Percentiles rank a stretch among this genome's conserved stretches.
These are phyloP conservation scores for Phyllotreta cruciferae DNA, from an alignment of 2,888 invertebrate genomes.

Conservation along the genomic window DNA sequence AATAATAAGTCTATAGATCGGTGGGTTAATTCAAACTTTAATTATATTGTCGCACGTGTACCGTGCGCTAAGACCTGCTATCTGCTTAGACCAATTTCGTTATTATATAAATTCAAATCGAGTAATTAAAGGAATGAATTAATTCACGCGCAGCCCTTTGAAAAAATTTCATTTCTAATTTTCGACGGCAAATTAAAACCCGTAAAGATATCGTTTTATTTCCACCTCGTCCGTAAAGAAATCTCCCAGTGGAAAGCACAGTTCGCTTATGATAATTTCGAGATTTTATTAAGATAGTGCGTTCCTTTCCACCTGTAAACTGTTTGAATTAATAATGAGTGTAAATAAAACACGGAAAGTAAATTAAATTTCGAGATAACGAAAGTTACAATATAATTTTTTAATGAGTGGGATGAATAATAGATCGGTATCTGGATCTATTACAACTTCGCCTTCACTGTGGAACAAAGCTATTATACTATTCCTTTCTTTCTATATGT, in stretches of 20 bases:
- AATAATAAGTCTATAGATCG: background rate
- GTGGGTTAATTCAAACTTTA: conserved; percentile 5
- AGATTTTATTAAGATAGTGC: conserved; percentile 37
- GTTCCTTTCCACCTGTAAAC: conserved; percentile 26
- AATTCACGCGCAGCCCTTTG: too few species aligned
- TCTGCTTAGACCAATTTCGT: too few species aligned
- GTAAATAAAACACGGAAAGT: conserved; percentile 42
- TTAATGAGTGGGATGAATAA: conserved; percentile 36
- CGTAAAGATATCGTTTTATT: conserved; percentile 1
- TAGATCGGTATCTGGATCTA: conserved; percentile 36
- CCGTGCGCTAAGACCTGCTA: too few species aligned
- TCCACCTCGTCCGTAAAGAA: background rate
- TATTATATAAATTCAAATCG: too few species aligned
- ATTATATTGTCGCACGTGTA: background rate
- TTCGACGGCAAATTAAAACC: too few species aligned
- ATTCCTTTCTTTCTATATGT: conserved; percentile 30
- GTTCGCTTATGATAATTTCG: conserved; percentile 26
- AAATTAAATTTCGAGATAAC: conserved; percentile 39
- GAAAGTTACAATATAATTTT: conserved; percentile 37
- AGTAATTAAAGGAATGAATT: too few species aligned
- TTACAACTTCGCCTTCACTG: conserved; percentile 34
- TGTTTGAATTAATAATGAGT: conserved; percentile 40
- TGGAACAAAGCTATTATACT: conserved; percentile 34
- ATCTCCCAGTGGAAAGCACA: conserved; percentile 19
- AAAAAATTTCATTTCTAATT: too few species aligned